Base-by-base conservation (phyloP, 2,113 vertebrate genomes). In the Amphilophus citrinellus region DNA sequence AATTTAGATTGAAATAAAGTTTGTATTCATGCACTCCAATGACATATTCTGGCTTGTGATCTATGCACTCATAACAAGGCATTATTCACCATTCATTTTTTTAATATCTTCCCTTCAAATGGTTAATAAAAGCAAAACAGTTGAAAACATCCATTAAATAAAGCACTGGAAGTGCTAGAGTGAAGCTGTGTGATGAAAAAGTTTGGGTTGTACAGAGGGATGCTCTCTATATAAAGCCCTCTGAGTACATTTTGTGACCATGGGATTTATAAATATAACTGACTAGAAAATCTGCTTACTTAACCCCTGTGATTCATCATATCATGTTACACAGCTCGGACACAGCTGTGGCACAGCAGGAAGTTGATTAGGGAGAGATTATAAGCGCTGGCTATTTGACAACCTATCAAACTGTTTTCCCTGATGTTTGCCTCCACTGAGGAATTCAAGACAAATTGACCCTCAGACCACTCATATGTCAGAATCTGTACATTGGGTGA, bases 271-370 rank as follows among this genome's bases (percentile, higher is more conserved):
- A 39, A 61, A 78, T 83, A 85, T n/a, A 68, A 42, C 10, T 53
- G 6, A 32, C 58, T 62, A 71, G 17, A 42, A 58, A 77, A n/a
- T 60, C 37, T 50, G 3, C 60, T 76, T 11, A 30, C 47, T 47
- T 58, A 15, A 20, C 30, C 1, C 63, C 76, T 17, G 2, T 14
- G 39, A 20, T 61, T 61, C 30, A 63, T 78, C 6, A 47, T 63
- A 47, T 71, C 44, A 35, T 35, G 50, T 18, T 83, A 71, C 44
- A 39, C 56, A 66, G 76, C 66, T 61, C 3, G 20, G 8, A 57
- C 39, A 24, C 79, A 61, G 35, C 59, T 77, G 50, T 44, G 24
- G 13, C 85, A 18, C 77, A 61, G 75, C 84, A 87, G 73, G 78
- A 76, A 65, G 60, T 32, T 32, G 61, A 14, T 17, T 61, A 56